Percentiles rank a stretch among this genome's conserved stretches.
Conservation (phyloP, 2,797 vertebrate genomes). For the Intellagama lesueurii region DNA sequence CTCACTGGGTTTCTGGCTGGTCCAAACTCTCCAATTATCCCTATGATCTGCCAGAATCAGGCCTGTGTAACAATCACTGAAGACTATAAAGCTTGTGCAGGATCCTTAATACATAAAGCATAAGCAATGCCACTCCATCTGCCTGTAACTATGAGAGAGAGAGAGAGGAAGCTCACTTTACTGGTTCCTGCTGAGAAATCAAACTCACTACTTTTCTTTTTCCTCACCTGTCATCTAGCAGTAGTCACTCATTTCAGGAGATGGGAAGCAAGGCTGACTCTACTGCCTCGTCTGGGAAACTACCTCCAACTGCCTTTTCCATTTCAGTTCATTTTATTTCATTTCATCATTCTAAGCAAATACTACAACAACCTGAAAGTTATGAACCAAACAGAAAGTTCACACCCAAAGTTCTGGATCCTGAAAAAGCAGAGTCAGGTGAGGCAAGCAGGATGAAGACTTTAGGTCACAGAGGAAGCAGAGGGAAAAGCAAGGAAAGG, state of each 20-base stretch:
- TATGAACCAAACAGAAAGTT: neutral
- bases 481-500: neutral
- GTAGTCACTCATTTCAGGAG: neutral
- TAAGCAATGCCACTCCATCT: too few species aligned
- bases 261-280: too few species aligned
- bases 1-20: too few species aligned
- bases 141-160: too few species aligned
- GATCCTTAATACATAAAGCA: too few species aligned
- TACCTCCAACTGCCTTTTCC: neutral
- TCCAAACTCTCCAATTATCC: too few species aligned
- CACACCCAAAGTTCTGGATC: neutral
- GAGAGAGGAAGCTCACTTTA: too few species aligned
- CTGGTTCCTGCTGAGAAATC: neutral
- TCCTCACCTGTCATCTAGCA: neutral
- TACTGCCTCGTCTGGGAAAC: neutral
- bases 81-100: neutral
- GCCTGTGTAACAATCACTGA: too few species aligned
- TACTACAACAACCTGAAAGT: too few species aligned
- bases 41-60: too few species aligned
- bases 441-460: neutral
- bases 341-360: too few species aligned
- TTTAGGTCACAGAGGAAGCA: neutral
- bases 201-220: neutral
- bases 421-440: neutral
- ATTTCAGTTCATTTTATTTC: neutral